phyloP scores from a whole-genome alignment of 2,797 vertebrate genomes.

The Melanotaenia trifasciata region DNA sequence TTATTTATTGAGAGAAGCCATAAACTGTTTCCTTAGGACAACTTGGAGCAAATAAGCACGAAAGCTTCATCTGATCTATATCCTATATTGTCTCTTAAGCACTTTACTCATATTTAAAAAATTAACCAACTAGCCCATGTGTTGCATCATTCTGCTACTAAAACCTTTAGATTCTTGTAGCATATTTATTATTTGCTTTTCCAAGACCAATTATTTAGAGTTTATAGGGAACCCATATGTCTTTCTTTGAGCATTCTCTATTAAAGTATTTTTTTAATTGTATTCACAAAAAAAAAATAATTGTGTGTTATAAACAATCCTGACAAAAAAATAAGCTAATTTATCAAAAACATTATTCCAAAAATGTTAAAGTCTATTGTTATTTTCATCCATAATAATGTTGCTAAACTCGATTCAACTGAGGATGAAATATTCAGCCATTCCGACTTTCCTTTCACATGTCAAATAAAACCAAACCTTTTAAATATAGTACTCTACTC shows the following conservation, averaged over 20 bases:
- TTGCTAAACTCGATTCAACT: too few species aligned
- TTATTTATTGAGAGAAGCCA: neutral
- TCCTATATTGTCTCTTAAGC: neutral
- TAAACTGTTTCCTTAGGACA: neutral
- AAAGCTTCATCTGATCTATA: neutral
- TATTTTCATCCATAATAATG: too few species aligned
- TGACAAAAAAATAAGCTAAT: too few species aligned
- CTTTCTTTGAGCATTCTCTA: neutral
- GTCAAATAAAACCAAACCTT: too few species aligned
- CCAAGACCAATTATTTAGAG: neutral
- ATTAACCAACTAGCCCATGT: neutral
- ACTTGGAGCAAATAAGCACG: neutral
- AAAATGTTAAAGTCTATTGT: too few species aligned
- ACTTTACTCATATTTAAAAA: neutral
- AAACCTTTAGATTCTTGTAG: neutral
- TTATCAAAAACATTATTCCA: too few species aligned
- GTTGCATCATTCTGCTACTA: neutral
- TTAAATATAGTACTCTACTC: too few species aligned
- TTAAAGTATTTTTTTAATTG: too few species aligned
- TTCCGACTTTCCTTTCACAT: too few species aligned
- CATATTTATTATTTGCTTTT: neutral
- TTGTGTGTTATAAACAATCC: too few species aligned
- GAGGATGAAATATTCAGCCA: too few species aligned
- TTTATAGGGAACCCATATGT: neutral
- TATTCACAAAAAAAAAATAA: too few species aligned